Evolutionary conservation across 1,140 invertebrate genomes (phyloP).

Genomic region (Phortica variegata): DNA sequence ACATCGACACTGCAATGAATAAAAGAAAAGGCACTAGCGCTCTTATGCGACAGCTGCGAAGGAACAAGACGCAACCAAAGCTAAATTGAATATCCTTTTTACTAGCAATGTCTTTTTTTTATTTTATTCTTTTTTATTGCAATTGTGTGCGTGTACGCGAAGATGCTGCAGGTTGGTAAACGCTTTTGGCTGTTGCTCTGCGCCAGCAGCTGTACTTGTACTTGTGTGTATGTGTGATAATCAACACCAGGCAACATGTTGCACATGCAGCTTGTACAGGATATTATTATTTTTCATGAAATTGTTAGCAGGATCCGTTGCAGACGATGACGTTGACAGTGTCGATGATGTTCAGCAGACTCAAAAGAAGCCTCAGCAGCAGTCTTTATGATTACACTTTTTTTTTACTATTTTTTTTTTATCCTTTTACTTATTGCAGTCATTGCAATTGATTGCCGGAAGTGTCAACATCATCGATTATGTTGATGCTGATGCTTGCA

Average conservation of each 20-base stretch:
- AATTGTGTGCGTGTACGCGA: no score
- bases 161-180: no score
- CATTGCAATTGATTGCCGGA: conserved; percentile 21
- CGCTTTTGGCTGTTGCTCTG: background rate
- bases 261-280: conserved; percentile 33
- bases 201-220: background rate
- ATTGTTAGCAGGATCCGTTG: conserved; percentile 12
- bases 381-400: conserved; percentile 18
- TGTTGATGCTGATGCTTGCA: conserved; percentile 11
- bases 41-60: conserved; percentile 36
- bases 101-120: conserved; percentile 4
- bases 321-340: conserved; percentile 5
- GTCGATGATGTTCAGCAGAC: background rate
- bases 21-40: conserved; percentile 21
- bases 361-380: conserved; percentile 4
- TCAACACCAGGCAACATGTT: conserved; percentile 39
- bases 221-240: conserved; percentile 16
- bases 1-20: conserved; percentile 34
- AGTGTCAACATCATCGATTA: conserved; percentile 28
- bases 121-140: no score
- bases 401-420: background rate
- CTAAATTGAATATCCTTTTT: conserved; percentile 41
- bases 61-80: conserved; percentile 10
- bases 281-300: conserved; percentile 38
- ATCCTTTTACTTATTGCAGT: background rate